Base-by-base conservation (phyloP, 1,140 invertebrate genomes). In the Littorina saxatilis region DNA sequence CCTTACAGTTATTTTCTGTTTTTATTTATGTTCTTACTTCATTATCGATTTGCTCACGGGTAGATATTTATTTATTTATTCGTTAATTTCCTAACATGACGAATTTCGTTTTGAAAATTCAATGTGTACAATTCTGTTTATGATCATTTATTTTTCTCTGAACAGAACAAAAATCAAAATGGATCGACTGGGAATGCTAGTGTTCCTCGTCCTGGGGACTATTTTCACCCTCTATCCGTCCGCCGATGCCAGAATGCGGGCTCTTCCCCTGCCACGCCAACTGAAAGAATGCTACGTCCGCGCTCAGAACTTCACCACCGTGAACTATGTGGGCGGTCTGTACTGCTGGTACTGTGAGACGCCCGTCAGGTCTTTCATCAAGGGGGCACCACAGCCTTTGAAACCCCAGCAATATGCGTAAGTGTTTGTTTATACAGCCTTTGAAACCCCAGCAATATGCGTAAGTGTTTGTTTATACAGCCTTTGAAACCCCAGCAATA, bases 331-430 rank as follows among this genome's bases (percentile, higher is more conserved):
- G 7, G 79, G 79, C 5, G 68, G 70, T 3, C 27, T 73, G 52
- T 73, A 58, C 37, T 80, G 79, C 52, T 80, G 79, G 79, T 73
- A 55, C 47, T 80, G 79, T 2, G 79, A 80, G 52, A 55, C 68
- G 1, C 68, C 79, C 13, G 55, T 80, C 32, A 66, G 78, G 27
- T 55, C 63, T 17, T 32, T 55, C 11, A 50, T 72, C 15, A 80
- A 80, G 27, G 63, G 63, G 2, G 32, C 78, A 1, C 63, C 78
- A 20, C 13, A 13, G 40, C 63, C 63, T 1, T 9, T 80, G 11
- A 63, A 50, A 15, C 63, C 68, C 4, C 63, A 9, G 47, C 58
- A 80, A 23, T 50, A 50, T 13, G 63, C 58, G 68, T 47, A 68
- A 55, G 73, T 77, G 47, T 70, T 27, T 39, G 70, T 37, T 5